Evolutionary conservation across 2,888 invertebrate species (phyloP).

Genomic region (Chromoteleia sp.): DNA sequence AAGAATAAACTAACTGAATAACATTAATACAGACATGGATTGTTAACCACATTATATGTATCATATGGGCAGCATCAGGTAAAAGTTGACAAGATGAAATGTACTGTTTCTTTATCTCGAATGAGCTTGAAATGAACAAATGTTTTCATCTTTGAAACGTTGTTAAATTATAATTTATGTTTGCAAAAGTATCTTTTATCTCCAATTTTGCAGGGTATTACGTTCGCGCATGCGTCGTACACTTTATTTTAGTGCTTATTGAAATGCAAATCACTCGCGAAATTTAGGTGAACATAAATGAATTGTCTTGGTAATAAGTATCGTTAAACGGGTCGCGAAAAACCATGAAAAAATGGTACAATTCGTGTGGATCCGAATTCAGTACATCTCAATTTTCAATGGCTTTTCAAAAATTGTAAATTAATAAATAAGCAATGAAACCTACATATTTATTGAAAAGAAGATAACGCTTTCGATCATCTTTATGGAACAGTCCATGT

Average conservation of each 20-base stretch:
- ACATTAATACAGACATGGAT: constrained; percentile 30
- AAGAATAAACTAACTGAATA: constrained; percentile 12
- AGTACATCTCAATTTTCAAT: constrained; percentile 4
- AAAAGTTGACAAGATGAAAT: constrained; percentile 43
- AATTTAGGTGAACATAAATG: constrained; percentile 28
- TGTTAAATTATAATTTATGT: constrained; percentile 22
- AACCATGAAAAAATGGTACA: constrained; percentile 27
- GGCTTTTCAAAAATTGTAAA: constrained; percentile 39
- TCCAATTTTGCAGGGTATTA: constrained; percentile 38
- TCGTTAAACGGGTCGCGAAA: constrained; percentile 35
- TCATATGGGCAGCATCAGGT: constrained; percentile 29
- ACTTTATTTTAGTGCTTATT: constrained; percentile 27
- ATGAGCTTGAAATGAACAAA: constrained; percentile 34
- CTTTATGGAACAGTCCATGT: constrained; percentile 33
- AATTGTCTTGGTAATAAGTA: constrained; percentile 29
- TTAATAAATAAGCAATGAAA: constrained; percentile 21
- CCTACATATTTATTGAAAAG: constrained; percentile 43
- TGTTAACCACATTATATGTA: constrained; percentile 14
- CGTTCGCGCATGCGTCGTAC: constrained; percentile 10
- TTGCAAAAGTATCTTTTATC: constrained; percentile 28
- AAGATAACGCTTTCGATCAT: constrained; percentile 38
- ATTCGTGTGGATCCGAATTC: not conserved
- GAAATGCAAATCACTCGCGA: constrained; percentile 30
- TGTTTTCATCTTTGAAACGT: constrained; percentile 19
- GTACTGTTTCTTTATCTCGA: constrained; percentile 38